Conservation (phyloP, 2,113 vertebrate species). For the Callorhinus ursinus region DNA sequence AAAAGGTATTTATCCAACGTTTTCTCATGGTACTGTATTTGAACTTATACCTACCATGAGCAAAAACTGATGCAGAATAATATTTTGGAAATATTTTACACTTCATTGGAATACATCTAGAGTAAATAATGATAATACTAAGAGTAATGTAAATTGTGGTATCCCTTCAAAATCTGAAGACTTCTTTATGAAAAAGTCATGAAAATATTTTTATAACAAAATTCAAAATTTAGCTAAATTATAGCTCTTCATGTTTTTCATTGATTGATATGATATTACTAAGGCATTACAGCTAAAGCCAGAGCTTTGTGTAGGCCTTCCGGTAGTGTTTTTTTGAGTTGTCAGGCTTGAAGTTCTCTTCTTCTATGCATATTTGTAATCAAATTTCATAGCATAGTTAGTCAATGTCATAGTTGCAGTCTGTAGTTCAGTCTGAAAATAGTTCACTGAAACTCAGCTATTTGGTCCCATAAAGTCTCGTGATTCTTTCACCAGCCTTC, state of each 20-base stretch:
- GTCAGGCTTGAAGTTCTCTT: accelerated
- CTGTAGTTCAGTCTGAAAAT: neutral
- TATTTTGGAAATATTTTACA: neutral
- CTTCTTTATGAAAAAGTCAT: neutral
- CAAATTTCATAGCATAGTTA: neutral
- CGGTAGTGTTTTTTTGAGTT: neutral
- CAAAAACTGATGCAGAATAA: neutral
- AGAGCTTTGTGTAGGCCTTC: neutral
- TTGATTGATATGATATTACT: neutral
- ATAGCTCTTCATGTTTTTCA: neutral
- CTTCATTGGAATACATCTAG: neutral
- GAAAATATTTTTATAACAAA: neutral
- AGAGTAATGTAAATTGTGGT: neutral
- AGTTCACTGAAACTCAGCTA: neutral
- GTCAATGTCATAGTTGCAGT: neutral
- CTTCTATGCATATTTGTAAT: neutral
- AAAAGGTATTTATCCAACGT: neutral
- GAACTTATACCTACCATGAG: neutral
- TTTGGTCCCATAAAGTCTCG: neutral
- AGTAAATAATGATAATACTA: neutral
- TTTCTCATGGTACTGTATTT: neutral
- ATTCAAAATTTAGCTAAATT: neutral
- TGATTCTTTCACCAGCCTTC: neutral
- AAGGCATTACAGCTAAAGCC: neutral
- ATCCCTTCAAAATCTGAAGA: neutral